Evolutionary conservation across 2,113 vertebrate genomes (phyloP), one percentile per base, ranked within the genome.

Genomic region (Andinoacara biseriatus): DNA sequence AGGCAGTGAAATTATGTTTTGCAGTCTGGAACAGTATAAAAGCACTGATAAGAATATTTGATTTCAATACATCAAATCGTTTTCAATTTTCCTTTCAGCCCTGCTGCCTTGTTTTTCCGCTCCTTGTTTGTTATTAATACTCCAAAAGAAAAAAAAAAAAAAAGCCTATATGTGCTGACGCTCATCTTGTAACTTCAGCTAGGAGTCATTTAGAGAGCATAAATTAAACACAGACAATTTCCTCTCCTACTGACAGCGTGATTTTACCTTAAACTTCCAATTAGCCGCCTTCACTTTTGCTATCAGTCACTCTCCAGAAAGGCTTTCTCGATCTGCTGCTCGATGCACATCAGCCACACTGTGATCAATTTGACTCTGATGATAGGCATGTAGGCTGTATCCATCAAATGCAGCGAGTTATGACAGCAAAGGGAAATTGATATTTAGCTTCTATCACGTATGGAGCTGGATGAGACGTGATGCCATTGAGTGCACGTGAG

Each of bases 211-310:
- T 33, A 33, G 58, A 74, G 72, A 82, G 76, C 86, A 82, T 90
- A 81, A 90, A 86, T 89, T 83, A 76, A 87, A 91, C 81, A 49
- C 81, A 82, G 79, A 15, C 86, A 87, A 86, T 91, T 94, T 92
- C 88, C 90, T 89, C 83, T 74, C 84, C 85, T 80, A 76, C 84
- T 74, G 83, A 83, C 78, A 84, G 31, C 49, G 62, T 83, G 83
- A 91, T 90, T 92, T 84, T 87, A 90, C 87, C 86, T 82, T 90
- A 87, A 91, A 91, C 86, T 86, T 93, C 85, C 81, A 91, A 93
- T 93, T 89, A 92, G 76, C 83, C 59, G 88, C 81, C 84, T 87
- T 92, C 92, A 86, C 81, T 90, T 89, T 35, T 84, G 90, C 85
- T 69, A 89, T 92, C 87, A 85, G 85, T 91, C 88, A 85, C 76